A percentile compares a stretch with the other conserved stretches of the same genome.
Evolutionary conservation across 2,797 vertebrate genomes (phyloP).

Genomic region (Eleutherodactylus coqui): DNA sequence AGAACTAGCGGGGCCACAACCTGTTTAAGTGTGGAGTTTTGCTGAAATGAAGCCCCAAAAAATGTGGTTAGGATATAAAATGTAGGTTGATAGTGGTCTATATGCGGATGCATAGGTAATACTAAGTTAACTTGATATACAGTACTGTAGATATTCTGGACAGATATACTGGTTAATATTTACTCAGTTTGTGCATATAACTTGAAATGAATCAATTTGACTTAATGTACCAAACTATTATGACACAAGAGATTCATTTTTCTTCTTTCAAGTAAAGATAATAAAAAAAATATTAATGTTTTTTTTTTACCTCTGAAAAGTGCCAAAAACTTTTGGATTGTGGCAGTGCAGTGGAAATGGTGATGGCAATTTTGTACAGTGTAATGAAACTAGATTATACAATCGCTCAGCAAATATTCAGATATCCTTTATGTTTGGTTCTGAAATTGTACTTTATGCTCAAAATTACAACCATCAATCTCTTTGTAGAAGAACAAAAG

Average conservation of each 20-base stretch:
- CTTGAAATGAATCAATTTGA: neutral
- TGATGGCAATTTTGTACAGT: conserved; percentile 39
- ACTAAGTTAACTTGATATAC: neutral
- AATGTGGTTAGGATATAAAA: neutral
- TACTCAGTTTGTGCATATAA: neutral
- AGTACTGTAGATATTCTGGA: neutral
- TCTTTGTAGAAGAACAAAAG: conserved; percentile 54
- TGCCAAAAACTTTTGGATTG: conserved; percentile 10
- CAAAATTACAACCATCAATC: conserved; percentile 61
- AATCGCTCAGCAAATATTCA: conserved; percentile 52
- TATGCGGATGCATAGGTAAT: neutral
- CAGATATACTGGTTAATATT: neutral
- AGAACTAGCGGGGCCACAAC: neutral
- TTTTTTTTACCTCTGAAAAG: conserved; percentile 23
- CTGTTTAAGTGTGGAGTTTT: too few relatives aligned
- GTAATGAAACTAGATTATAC: conserved; percentile 51
- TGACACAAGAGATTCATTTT: neutral
- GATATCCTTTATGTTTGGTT: conserved; percentile 48
- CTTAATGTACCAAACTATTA: neutral
- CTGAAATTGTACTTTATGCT: conserved; percentile 56
- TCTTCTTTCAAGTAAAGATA: neutral
- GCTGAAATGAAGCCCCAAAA: neutral
- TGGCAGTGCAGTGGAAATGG: conserved; percentile 17
- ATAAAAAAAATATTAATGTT: neutral
- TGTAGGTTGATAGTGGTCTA: neutral